phyloP scores from a whole-genome alignment of 2,113 vertebrate species.

The Mungos mungo region DNA sequence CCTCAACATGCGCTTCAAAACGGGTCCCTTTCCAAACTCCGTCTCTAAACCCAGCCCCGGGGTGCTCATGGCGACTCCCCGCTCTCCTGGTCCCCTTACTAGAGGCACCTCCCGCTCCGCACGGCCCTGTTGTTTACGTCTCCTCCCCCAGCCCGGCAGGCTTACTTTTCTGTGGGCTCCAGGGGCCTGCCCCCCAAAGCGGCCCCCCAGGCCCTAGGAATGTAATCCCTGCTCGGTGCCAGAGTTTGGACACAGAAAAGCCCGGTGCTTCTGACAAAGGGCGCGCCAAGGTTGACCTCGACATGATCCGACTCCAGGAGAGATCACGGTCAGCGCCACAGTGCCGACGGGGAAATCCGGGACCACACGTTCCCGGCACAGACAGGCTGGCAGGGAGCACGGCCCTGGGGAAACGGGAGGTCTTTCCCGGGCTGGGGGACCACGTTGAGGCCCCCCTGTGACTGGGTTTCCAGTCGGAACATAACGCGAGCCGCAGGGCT shows the following conservation, averaged over 20 bases:
- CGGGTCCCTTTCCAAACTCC: background rate
- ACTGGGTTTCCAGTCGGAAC: background rate
- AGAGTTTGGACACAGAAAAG: background rate
- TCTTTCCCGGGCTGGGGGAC: too few relatives aligned
- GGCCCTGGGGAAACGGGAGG: background rate
- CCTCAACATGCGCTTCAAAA: background rate
- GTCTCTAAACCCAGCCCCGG: too few relatives aligned
- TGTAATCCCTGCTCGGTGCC: too few relatives aligned
- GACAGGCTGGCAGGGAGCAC: background rate
- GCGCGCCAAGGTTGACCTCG: background rate
- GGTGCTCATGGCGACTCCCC: fast-evolving
- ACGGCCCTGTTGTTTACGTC: background rate
- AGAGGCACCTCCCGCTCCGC: background rate
- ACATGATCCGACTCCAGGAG: background rate
- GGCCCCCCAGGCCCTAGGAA: background rate
- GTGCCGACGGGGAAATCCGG: background rate
- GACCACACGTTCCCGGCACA: fast-evolving
- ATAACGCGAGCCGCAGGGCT: background rate
- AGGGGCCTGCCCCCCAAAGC: background rate
- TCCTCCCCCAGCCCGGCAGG: too few relatives aligned
- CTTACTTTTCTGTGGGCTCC: background rate
- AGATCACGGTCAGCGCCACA: background rate
- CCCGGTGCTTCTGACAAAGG: background rate
- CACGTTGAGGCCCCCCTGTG: background rate
- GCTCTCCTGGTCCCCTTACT: background rate